Evolutionary conservation across 2,113 vertebrate genomes (phyloP).

Genomic region (Egretta garzetta): DNA sequence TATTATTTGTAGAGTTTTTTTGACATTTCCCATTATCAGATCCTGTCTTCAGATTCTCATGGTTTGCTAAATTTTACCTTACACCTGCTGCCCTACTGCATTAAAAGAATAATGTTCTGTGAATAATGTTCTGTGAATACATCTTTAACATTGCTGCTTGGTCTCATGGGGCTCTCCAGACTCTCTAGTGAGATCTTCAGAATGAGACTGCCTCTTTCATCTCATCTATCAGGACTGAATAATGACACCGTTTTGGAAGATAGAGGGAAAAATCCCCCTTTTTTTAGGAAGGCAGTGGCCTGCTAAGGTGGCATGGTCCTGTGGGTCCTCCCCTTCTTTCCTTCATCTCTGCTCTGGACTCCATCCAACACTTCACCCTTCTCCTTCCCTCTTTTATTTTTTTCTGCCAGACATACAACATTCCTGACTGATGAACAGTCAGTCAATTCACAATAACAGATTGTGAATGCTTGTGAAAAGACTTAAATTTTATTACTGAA

Average conservation of each 20-base stretch:
- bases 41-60: neutral
- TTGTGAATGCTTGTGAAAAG: neutral
- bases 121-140: neutral
- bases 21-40: neutral
- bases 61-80: neutral
- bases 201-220: neutral
- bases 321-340: neutral
- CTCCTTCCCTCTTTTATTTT: neutral
- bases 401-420: neutral
- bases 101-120: neutral
- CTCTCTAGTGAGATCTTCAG: neutral
- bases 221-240: neutral
- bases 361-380: neutral
- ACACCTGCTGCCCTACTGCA: neutral
- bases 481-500: neutral
- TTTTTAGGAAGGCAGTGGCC: neutral
- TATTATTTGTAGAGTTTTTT: neutral
- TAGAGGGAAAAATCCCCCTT: fast-evolving
- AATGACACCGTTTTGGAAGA: neutral
- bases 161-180: neutral
- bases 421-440: neutral
- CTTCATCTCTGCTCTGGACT: neutral
- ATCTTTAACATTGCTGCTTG: neutral
- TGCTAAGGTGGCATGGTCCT: neutral
- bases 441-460: too few species aligned